Evolutionary conservation across 2,888 invertebrate species (phyloP).

Genomic region (Drosophila subquinaria): DNA sequence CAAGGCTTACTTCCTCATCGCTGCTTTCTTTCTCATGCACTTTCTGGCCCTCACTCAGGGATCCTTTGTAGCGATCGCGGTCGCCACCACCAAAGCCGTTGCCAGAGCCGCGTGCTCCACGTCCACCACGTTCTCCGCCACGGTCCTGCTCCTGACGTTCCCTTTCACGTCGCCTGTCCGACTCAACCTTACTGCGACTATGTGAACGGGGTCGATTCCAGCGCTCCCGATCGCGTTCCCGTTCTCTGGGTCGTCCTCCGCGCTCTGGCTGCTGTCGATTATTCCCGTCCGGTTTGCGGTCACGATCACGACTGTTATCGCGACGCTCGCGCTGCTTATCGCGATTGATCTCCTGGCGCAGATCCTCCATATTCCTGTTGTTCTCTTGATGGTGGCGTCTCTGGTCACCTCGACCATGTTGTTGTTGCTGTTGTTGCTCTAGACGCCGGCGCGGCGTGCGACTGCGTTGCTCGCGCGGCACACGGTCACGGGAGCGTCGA

Average conservation of each 20-base stretch:
- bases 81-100: constrained; percentile 62
- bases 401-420: constrained; percentile 64
- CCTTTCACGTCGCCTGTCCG: constrained; percentile 83
- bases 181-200: constrained; percentile 85
- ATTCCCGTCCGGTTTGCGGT: constrained; percentile 63
- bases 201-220: constrained; percentile 84
- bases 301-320: constrained; percentile 84
- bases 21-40: constrained; percentile 88
- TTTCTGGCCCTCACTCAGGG: constrained; percentile 92
- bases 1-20: constrained; percentile 90
- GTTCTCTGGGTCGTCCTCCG: constrained; percentile 43
- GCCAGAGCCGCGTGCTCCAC: constrained; percentile 81
- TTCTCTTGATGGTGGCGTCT: constrained; percentile 86
- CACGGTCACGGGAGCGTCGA: constrained; percentile 39
- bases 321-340: constrained; percentile 86
- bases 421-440: constrained; percentile 44
- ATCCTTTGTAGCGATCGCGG: constrained; percentile 89
- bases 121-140: constrained; percentile 83
- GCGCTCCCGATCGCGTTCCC: constrained; percentile 64
- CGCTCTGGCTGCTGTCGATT: constrained; percentile 75
- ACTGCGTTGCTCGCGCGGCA: constrained; percentile 42
- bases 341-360: constrained; percentile 86
- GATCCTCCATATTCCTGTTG: constrained; percentile 85
- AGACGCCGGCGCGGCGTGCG: constrained; percentile 66
- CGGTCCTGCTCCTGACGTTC: constrained; percentile 85